phyloP scores from a whole-genome alignment of 2,113 vertebrate species.

The Pluvialis apricaria region DNA sequence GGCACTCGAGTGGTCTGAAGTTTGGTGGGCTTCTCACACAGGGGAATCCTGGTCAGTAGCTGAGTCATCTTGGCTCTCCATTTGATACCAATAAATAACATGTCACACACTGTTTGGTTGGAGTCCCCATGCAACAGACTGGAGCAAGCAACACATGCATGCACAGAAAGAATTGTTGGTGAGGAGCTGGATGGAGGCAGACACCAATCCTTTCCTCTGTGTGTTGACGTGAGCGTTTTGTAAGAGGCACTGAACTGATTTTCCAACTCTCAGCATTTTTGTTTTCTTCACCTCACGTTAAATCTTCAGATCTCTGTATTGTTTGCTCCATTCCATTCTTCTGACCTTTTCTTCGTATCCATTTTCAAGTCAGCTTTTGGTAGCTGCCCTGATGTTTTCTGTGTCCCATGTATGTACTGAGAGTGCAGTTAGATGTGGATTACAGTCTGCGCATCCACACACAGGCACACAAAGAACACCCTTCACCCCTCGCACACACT shows the following conservation, averaged over 20 bases:
- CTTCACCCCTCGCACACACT: neutral
- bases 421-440: neutral
- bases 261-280: neutral
- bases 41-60: neutral
- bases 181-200: neutral
- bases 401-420: rapidly evolving
- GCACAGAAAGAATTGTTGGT: neutral
- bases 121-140: neutral
- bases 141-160: rapidly evolving
- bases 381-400: rapidly evolving
- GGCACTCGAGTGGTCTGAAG: neutral
- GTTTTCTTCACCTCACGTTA: neutral
- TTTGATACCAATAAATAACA: neutral
- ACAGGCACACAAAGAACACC: neutral
- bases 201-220: neutral
- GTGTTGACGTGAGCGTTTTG: rapidly evolving
- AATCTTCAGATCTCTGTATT: neutral
- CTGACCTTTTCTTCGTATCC: neutral
- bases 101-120: neutral
- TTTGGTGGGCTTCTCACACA: neutral
- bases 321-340: neutral
- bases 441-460: neutral
- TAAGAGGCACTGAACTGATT: neutral
- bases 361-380: neutral
- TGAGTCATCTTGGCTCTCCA: neutral